Evolutionary conservation across 2,797 vertebrate species (phyloP).

Genomic region (Gephyroberyx darwinii): DNA sequence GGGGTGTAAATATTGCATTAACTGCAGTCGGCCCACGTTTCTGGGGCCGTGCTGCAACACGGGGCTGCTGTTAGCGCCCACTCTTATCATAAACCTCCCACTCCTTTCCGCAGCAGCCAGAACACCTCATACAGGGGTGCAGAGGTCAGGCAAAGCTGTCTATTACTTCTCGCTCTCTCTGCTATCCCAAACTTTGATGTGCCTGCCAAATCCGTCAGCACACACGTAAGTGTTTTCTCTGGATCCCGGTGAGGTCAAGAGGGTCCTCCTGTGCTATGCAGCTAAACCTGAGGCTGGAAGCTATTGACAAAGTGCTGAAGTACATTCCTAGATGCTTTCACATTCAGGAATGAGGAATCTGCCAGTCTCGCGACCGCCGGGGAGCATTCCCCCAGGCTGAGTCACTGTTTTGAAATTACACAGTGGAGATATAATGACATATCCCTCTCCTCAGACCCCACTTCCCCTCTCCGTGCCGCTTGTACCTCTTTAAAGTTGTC

Average conservation of each 20-base stretch:
- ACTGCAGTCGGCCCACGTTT: slow-evolving; percentile 62
- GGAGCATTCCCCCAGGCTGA: slow-evolving; percentile 59
- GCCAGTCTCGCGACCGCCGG: slow-evolving; percentile 36
- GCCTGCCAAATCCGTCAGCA: slow-evolving; percentile 46
- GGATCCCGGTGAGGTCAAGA: neutral
- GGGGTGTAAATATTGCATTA: slow-evolving; percentile 79
- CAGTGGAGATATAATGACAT: slow-evolving; percentile 57
- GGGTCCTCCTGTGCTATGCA: slow-evolving; percentile 28
- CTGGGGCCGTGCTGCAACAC: slow-evolving; percentile 48
- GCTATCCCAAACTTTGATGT: slow-evolving; percentile 52
- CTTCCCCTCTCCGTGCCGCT: slow-evolving; percentile 13
- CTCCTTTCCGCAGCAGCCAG: slow-evolving; percentile 42
- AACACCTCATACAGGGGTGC: slow-evolving; percentile 49
- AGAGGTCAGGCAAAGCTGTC: slow-evolving; percentile 57
- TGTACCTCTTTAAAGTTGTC: slow-evolving; percentile 98
- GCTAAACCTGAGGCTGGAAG: slow-evolving; percentile 50
- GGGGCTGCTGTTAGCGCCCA: slow-evolving; percentile 40
- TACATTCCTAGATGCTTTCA: slow-evolving; percentile 41
- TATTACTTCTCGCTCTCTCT: slow-evolving; percentile 30
- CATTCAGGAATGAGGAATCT: slow-evolving; percentile 37
- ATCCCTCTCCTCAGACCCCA: slow-evolving; percentile 32
- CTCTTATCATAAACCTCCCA: slow-evolving; percentile 51
- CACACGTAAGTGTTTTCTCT: slow-evolving; percentile 40
- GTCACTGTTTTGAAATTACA: slow-evolving; percentile 58
- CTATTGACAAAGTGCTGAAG: slow-evolving; percentile 41